A percentile compares a stretch with the other conserved stretches of the same genome.
Evolutionary conservation across 2,113 vertebrate species (phyloP).

Genomic region (Phaethon lepturus): DNA sequence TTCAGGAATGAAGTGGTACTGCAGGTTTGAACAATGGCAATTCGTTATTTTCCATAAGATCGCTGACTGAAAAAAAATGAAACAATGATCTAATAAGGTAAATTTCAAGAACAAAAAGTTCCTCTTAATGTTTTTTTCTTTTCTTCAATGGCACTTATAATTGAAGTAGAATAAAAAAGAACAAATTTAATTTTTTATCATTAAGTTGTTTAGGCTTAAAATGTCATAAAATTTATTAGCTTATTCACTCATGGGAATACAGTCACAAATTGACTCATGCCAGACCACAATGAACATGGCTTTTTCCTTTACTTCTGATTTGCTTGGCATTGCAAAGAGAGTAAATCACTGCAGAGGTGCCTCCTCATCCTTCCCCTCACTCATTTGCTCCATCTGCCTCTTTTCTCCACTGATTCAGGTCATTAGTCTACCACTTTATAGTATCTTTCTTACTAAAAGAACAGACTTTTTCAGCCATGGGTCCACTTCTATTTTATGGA

Average conservation of each 20-base stretch:
- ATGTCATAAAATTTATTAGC: neutral
- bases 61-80: neutral
- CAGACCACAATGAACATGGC: neutral
- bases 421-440: neutral
- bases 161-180: neutral
- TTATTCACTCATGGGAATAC: neutral
- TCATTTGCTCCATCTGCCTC: neutral
- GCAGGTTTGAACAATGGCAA: constrained; percentile 28
- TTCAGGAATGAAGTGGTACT: constrained; percentile 20
- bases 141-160: neutral
- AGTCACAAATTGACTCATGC: neutral
- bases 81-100: neutral
- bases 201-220: neutral
- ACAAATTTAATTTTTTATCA: neutral
- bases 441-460: neutral
- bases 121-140: neutral
- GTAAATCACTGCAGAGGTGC: neutral
- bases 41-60: constrained; percentile 15
- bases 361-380: neutral
- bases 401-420: neutral
- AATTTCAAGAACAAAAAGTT: neutral
- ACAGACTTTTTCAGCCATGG: neutral
- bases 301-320: neutral
- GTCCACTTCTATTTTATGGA: neutral
- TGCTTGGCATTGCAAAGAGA: neutral